A percentile compares a stretch with the other conserved stretches of the same genome.
phyloP scores from a whole-genome alignment of 2,797 vertebrate genomes.

The Peromyscus melanophrys region DNA sequence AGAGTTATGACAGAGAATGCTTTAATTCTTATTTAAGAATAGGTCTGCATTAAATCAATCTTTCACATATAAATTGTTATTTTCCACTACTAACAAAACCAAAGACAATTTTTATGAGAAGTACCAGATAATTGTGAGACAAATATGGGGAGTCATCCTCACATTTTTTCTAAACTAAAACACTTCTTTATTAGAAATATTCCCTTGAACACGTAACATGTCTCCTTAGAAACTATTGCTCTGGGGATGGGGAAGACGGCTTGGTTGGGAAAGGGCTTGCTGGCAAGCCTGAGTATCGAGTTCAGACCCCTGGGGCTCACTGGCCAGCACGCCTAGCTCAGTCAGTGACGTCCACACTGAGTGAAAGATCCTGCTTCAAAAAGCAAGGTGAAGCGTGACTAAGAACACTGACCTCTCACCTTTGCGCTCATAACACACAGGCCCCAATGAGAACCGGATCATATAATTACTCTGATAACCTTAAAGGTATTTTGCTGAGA shows the following conservation, averaged over 20 bases:
- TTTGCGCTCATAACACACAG: neutral
- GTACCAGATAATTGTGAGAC: neutral
- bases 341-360: neutral
- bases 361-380: neutral
- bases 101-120: constrained; percentile 28
- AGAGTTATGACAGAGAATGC: too few species aligned
- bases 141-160: constrained; percentile 33
- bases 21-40: constrained; percentile 26
- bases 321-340: too few species aligned
- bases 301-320: neutral
- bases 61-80: constrained; percentile 19
- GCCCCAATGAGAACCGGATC: neutral
- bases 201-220: constrained; percentile 21
- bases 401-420: neutral
- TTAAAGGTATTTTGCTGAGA: constrained; percentile 45
- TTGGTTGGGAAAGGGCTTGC: neutral
- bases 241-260: neutral
- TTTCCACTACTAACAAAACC: constrained; percentile 47
- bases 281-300: too few species aligned
- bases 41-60: neutral
- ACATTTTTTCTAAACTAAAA: constrained; percentile 58
- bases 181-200: constrained; percentile 41
- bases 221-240: constrained; percentile 11
- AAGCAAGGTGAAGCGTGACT: neutral
- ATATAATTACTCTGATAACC: constrained; percentile 48